Base-by-base conservation (phyloP, 2,888 invertebrate species). In the Xiphydria camelus region DNA sequence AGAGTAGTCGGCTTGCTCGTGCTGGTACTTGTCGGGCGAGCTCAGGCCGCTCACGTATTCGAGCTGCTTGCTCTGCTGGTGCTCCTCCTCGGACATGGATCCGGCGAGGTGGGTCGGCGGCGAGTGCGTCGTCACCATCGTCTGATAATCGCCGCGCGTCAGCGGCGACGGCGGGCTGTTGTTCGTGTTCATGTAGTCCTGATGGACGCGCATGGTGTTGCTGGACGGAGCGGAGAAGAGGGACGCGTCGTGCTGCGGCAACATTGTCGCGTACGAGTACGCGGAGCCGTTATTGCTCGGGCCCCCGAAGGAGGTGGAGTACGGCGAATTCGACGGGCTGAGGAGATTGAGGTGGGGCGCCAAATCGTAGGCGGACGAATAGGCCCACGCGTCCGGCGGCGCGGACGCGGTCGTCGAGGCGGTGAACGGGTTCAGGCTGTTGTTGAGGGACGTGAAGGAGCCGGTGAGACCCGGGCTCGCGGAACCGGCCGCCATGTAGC, bases 331-430 rank as follows among this genome's bases (percentile, higher is more conserved):
- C 34, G 87, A 81, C 1, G 88, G 85, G 43, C 88, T 88, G 23
- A 90, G 77, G 22, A 91, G 76, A 67, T 85, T 86, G 45, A 86
- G 77, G 66, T 91, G 91, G 6, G 89, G 85, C 14, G 87, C 84
- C 10, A 90, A 73, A 62, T 90, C 90, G 69, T 89, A 89, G 0
- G 88, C 84, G 25, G 88, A 84, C 57, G 88, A 87, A 66, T 88
- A 88, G 1, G 85, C 85, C 89, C 89, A 91, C 37, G 89, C 85
- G 65, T 90, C 90, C 1, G 88, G 84, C 2, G 88, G 86, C 47
- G 85, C 79, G 46, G 79, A 77, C n/a, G 80, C 77, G 22, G 68
- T 65, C 32, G 70, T 61, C 32, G 70, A 65, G 15, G 70, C 81
- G 4, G 83, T 83, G 21, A 86, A 85, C 4, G 87, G 84, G 44